Evolutionary conservation across 2,113 vertebrate species (phyloP).

Genomic region (Marmota monax): DNA sequence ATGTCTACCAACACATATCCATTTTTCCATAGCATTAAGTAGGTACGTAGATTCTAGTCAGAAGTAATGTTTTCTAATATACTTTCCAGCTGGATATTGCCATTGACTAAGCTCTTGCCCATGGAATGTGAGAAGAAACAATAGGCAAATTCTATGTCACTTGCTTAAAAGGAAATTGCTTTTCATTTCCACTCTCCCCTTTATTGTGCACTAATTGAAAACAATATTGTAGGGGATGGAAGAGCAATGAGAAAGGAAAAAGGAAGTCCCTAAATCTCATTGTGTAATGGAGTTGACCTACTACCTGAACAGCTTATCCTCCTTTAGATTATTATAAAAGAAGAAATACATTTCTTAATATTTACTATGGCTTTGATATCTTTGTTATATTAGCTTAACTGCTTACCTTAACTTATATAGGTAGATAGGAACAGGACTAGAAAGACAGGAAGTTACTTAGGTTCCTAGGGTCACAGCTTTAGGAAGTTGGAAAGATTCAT

Average conservation of each 20-base stretch:
- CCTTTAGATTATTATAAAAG: background rate
- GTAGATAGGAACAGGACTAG: background rate
- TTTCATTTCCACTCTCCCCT: background rate
- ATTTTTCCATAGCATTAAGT: background rate
- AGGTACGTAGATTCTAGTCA: background rate
- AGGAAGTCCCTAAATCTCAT: background rate
- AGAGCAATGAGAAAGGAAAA: background rate
- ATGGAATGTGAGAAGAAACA: background rate
- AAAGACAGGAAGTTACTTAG: background rate
- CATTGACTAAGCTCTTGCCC: slow-evolving; percentile 3
- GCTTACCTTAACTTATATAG: background rate
- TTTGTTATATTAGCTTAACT: background rate
- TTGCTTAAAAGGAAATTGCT: background rate
- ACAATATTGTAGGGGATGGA: background rate
- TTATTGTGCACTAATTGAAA: background rate
- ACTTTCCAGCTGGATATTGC: background rate
- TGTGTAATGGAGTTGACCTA: background rate
- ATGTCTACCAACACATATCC: background rate
- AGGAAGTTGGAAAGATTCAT: background rate
- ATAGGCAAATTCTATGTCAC: background rate
- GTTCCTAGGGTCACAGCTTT: background rate
- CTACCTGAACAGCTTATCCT: background rate
- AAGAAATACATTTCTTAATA: background rate
- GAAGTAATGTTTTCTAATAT: background rate
- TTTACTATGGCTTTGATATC: background rate